Evolutionary conservation across 2,888 invertebrate species (phyloP).

Genomic region (Octodonta nipae): DNA sequence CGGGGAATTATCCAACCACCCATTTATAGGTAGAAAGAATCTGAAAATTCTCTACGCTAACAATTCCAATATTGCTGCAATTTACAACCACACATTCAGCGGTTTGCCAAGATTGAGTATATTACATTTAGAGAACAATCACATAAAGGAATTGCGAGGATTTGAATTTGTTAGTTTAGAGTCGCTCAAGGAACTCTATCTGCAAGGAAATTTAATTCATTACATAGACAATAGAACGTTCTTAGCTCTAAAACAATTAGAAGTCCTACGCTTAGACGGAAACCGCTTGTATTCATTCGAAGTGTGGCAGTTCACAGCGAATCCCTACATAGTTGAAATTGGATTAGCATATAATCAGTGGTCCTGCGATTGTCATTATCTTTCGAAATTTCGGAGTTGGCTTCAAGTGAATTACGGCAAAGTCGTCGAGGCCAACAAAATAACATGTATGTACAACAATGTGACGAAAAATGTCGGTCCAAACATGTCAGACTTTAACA

Average conservation of each 20-base stretch:
- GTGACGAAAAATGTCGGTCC: constrained; percentile 57
- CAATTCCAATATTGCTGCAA: constrained; percentile 70
- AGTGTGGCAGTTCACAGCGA: constrained; percentile 71
- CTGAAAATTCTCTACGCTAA: constrained; percentile 76
- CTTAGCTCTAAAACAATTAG: constrained; percentile 62
- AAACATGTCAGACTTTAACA: constrained; percentile 62
- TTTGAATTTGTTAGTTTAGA: constrained; percentile 72
- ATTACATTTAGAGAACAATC: constrained; percentile 78
- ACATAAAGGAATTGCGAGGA: constrained; percentile 63
- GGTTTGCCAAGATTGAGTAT: constrained; percentile 66
- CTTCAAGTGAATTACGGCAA: constrained; percentile 65
- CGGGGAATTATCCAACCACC: constrained; percentile 72
- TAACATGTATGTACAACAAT: constrained; percentile 65
- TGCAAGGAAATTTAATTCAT: constrained; percentile 73
- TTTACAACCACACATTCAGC: constrained; percentile 83
- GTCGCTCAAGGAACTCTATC: constrained; percentile 69
- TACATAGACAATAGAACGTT: constrained; percentile 79
- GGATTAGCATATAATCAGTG: constrained; percentile 73
- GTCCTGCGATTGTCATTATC: constrained; percentile 81
- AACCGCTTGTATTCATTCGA: constrained; percentile 71
- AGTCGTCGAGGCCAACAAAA: constrained; percentile 63
- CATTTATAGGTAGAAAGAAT: constrained; percentile 84
- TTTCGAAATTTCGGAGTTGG: constrained; percentile 68
- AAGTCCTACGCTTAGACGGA: constrained; percentile 71
- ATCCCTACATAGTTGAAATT: constrained; percentile 78